These are phyloP conservation scores for Synanceia verrucosa DNA, from an alignment of 2,797 vertebrate genomes.

Conservation along the genomic window DNA sequence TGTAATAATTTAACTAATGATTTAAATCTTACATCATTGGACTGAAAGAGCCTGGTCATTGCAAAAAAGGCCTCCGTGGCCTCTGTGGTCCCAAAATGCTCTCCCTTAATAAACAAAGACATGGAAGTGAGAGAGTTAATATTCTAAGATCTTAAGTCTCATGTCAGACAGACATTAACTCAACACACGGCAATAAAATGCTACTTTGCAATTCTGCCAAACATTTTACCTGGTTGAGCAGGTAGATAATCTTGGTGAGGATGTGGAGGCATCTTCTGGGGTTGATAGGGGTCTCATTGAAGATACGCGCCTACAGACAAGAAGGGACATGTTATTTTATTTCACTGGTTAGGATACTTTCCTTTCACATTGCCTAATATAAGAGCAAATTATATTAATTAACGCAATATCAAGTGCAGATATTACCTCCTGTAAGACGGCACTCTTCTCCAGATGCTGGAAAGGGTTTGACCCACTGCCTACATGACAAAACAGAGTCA, in stretches of 20 bases:
- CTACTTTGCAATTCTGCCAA: accelerated
- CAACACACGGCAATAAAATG: background rate
- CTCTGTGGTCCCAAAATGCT: conserved; percentile 96
- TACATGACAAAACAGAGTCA: conserved; percentile 62
- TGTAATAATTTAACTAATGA: background rate
- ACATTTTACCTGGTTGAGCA: conserved; percentile 92
- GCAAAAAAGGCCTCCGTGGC: conserved; percentile 98
- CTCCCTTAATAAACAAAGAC: conserved; percentile 81
- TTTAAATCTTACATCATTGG: conserved; percentile 93
- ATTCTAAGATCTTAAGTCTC: too few relatives aligned
- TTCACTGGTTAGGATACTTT: background rate
- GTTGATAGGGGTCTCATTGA: conserved; percentile 98
- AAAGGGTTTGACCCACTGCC: conserved; percentile 97
- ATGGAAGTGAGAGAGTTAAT: background rate
- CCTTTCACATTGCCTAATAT: background rate
- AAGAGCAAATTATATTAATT: background rate
- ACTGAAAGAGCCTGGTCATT: conserved; percentile 98
- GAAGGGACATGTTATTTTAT: background rate
- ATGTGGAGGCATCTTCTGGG: conserved; percentile 97
- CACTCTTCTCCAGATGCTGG: conserved; percentile 97
- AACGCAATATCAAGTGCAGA: background rate
- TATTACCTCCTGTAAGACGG: conserved; percentile 95
- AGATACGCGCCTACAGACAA: conserved; percentile 89
- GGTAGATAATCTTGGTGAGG: conserved; percentile 97
- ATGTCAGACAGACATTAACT: background rate